Evolutionary conservation across 2,113 vertebrate species (phyloP).

Genomic region (Sander lucioperca): DNA sequence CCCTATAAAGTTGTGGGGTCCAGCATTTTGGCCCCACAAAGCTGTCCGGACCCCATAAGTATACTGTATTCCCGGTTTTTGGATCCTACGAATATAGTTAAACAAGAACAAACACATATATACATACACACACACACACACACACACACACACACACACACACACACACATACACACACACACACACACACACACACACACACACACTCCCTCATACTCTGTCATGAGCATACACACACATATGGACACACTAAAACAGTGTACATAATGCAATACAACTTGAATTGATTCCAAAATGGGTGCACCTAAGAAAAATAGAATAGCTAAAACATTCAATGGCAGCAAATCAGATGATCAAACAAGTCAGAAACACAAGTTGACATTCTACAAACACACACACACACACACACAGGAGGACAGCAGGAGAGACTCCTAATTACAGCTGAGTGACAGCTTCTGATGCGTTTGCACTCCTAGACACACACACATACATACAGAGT

Average conservation of each 20-base stretch:
- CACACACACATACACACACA: conserved; percentile 15
- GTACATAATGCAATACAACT: conserved; percentile 1
- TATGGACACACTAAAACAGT: conserved; percentile 23
- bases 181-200: not conserved
- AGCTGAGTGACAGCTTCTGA: conserved; percentile 68
- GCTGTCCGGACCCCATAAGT: too few species aligned
- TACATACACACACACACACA: too few species aligned
- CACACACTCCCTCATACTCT: conserved; percentile 18
- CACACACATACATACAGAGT: conserved; percentile 4
- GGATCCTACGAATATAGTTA: too few species aligned
- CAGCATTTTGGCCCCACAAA: too few species aligned
- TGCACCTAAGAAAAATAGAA: conserved; percentile 21
- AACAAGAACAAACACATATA: too few species aligned
- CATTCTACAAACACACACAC: not conserved
- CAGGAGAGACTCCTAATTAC: conserved; percentile 71
- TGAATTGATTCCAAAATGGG: conserved; percentile 20
- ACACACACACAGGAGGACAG: conserved; percentile 31
- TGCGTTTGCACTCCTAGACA: conserved; percentile 36
- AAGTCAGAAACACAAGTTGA: conserved; percentile 37
- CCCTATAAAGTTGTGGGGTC: too few species aligned
- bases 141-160: conserved; percentile 26
- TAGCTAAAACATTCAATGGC: conserved; percentile 24
- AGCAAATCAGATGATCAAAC: conserved; percentile 52
- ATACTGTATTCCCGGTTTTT: too few species aligned
- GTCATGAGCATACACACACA: conserved; percentile 25